Evolutionary conservation across 37 sponge, comb jelly and placozoan species (phyloP).

Genomic region (Chondrilla cf. caribensis): DNA sequence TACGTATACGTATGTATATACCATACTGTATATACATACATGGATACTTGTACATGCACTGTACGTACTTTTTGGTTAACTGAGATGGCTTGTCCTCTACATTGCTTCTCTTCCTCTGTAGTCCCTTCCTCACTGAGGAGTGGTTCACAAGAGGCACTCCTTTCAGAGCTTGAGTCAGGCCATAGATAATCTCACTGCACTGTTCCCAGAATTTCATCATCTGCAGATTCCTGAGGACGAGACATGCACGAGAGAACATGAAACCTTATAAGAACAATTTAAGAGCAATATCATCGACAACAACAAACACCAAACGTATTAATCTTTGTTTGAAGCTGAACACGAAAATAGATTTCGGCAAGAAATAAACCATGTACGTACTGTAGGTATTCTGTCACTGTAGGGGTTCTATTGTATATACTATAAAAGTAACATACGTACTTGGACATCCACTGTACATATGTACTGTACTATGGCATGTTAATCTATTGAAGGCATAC

Average conservation of each 20-base stretch:
- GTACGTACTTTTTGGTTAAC: no score
- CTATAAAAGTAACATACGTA: no score
- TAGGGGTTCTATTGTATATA: no score
- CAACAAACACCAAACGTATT: not conserved
- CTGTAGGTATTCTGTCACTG: no score
- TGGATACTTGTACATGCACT: no score
- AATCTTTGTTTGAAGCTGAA: no score
- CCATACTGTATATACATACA: not conserved
- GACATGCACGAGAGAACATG: not conserved
- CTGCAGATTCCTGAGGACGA: not conserved
- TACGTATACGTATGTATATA: not conserved
- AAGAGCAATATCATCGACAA: not conserved
- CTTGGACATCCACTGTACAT: no score
- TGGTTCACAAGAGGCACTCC: not conserved
- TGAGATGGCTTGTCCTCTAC: no score
- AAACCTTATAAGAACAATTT: not conserved
- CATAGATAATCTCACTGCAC: not conserved
- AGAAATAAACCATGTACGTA: no score
- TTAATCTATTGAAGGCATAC: no score
- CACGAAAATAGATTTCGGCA: no score
- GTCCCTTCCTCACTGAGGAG: not conserved
- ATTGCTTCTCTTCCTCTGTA: constrained; percentile 1
- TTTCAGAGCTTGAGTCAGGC: not conserved
- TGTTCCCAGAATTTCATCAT: not conserved
- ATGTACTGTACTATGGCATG: no score